Evolutionary conservation across 37 sponge, comb jelly and placozoan genomes (phyloP), one percentile per base, ranked within the genome.

Genomic region (Amphimedon queenslandica): DNA sequence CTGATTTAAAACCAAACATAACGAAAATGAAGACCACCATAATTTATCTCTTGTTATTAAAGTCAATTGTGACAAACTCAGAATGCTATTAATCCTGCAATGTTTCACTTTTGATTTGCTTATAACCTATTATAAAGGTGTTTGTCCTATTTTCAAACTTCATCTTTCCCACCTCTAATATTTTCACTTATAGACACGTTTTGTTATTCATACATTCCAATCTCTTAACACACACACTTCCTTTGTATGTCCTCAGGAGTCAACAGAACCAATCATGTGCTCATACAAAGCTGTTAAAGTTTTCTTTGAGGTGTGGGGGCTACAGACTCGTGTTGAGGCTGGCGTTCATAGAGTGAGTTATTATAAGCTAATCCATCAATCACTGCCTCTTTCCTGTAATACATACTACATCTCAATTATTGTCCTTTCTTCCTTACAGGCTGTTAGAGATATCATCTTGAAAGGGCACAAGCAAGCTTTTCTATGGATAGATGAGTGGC

Each of bases 401-500:
- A n/a, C n/a, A n/a, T n/a, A n/a, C n/a, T n/a, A n/a, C n/a, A n/a
- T n/a, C n/a, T n/a, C n/a, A n/a, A n/a, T n/a, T n/a, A n/a, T n/a
- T n/a, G n/a, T n/a, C n/a, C n/a, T n/a, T n/a, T n/a, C n/a, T n/a
- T n/a, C n/a, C n/a, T n/a, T 78, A 2, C 70, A 85, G 86, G 78
- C 78, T 5, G 75, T 90, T 23, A 72, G 55, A 33, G 91, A 90
- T 28, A 72, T 90, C 24, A 64, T 90, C 29, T 42, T 90, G 41
- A 57, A 73, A 13, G 91, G 91, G 20, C 91, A 90, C 75, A 72
- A 74, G 33, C 82, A 90, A 55, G 91, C 91, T 27, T 85, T 90
- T 71, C 35, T 83, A 2, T 90, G 91, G 91, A 75, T 90, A 39
- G 91, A 90, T 55, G 86, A 85, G 42, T 90, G 91, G 91, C 57